phyloP scores from a whole-genome alignment of 2,888 invertebrate species.

The Leptura quadrifasciata region DNA sequence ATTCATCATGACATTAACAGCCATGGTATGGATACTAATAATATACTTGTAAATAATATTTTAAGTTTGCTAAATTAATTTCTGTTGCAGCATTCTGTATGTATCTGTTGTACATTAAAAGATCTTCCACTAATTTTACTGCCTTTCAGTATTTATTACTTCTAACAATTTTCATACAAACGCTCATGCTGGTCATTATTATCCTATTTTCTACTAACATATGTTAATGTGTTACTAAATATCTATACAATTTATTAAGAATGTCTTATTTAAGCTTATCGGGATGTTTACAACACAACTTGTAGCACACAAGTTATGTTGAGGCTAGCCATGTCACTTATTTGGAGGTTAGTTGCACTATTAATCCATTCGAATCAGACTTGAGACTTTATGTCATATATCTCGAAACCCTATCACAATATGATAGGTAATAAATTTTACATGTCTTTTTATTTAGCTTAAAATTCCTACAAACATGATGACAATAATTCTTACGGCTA shows the following conservation, averaged over 20 bases:
- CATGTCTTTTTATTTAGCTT: no score
- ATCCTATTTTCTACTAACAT: constrained; percentile 35
- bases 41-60: constrained; percentile 13
- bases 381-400: no score
- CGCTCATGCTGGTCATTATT: constrained; percentile 17
- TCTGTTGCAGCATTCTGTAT: constrained; percentile 12
- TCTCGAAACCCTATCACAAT: no score
- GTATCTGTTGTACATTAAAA: neutral
- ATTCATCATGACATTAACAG: neutral
- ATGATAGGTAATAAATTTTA: no score
- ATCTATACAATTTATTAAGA: neutral
- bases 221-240: neutral
- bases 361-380: no score
- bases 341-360: no score
- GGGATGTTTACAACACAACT: neutral
- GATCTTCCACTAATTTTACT: constrained; percentile 10
- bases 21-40: constrained; percentile 12
- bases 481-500: no score
- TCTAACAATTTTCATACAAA: constrained; percentile 31
- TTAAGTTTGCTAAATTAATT: constrained; percentile 18
- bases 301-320: no score
- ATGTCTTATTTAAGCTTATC: neutral
- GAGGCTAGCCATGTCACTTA: no score
- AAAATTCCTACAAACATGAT: no score
- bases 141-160: constrained; percentile 24